Percentiles rank a stretch among this genome's conserved stretches.
These are phyloP conservation scores for Erpornis zantholeuca DNA, from an alignment of 2,113 vertebrate genomes.

Conservation along the genomic window DNA sequence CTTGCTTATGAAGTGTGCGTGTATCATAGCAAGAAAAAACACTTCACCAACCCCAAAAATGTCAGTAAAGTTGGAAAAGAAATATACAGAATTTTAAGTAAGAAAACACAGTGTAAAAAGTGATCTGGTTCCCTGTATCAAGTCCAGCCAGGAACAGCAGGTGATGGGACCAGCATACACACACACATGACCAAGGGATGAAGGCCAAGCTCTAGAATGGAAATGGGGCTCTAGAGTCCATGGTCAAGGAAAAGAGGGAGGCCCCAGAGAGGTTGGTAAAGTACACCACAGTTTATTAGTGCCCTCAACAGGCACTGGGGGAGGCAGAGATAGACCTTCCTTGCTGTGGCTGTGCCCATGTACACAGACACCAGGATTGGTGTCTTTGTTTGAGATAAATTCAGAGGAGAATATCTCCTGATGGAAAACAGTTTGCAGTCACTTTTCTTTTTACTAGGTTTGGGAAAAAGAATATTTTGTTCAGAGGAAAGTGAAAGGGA, in stretches of 20 bases:
- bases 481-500: too few relatives aligned
- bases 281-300: neutral
- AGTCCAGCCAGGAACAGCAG: neutral
- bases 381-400: too few relatives aligned
- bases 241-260: neutral
- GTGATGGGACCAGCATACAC: neutral
- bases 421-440: too few relatives aligned
- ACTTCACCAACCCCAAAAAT: neutral
- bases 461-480: too few relatives aligned
- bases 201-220: neutral
- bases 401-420: too few relatives aligned
- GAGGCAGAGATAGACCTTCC: neutral
- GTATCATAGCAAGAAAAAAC: neutral
- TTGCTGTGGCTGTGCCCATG: accelerated
- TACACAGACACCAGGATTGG: accelerated
- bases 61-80: neutral
- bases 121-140: neutral
- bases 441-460: too few relatives aligned
- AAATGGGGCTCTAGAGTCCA: neutral
- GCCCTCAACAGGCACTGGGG: neutral
- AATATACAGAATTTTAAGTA: neutral
- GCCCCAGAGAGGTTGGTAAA: too few relatives aligned
- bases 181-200: accelerated
- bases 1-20: neutral
- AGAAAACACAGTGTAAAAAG: neutral